Evolutionary conservation across 1,140 invertebrate species (phyloP), one percentile per base, ranked within the genome.

Genomic region (Linepithema humile): DNA sequence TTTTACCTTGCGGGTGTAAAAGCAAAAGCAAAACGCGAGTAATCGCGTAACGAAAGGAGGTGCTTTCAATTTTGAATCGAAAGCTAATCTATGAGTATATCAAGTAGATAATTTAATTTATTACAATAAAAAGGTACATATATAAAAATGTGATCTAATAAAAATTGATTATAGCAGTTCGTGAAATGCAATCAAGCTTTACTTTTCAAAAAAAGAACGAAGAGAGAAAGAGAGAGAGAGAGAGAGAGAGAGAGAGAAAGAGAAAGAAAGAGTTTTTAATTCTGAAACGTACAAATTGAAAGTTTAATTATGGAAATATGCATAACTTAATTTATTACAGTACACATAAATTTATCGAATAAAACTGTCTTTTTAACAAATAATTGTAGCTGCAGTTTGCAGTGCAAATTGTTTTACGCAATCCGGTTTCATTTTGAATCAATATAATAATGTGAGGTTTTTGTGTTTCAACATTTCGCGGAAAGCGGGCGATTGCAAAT

Each of bases 241-340:
- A 40, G 38, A 40, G 9, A 40, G 38, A 40, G 38, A 40, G 38
- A 40, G 38, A 40, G 45, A 50, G 48, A 50, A 2, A 50, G 48
- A 50, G n/a, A 53, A 9, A 57, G 10, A 57, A 0, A 15, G 7
- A 55, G 20, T n/a, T n/a, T n/a, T n/a, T n/a, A n/a, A n/a, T n/a
- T n/a, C 15, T 35, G 26, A 45, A 62, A 35, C 4, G 3, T 35
- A 2, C n/a, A 38, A 77, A n/a, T 15, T 10, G n/a, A n/a, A 40
- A 26, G 35, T 29, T 50, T 38, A 7, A 35, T 35, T 17, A 20
- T 23, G 10, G 26, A 60, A 29, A 45, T 43, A 23, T 20, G n/a
- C 55, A 60, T 32, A 40, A 77, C 48, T 35, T 65, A 15, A 48
- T 77, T 64, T 50, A 32, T 74, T 23, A 32, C 38, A 50, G 26